phyloP scores from a whole-genome alignment of 2,888 invertebrate species.

The Andrena dorsata region DNA sequence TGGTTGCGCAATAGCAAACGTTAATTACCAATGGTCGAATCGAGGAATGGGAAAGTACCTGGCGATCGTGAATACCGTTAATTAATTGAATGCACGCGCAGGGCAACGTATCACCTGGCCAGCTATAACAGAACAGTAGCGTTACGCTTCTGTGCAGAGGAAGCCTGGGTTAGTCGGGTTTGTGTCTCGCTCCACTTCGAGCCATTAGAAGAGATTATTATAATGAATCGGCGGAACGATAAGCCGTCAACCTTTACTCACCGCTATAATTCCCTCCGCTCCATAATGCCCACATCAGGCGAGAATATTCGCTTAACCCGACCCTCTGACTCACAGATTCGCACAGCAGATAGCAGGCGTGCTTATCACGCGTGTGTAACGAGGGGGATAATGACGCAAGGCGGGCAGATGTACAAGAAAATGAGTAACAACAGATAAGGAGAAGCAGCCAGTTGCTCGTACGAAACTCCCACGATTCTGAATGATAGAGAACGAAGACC shows the following conservation, averaged over 20 bases:
- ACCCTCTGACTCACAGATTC: no score
- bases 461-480: background rate
- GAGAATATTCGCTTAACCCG: no score
- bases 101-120: slow-evolving; percentile 3
- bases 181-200: background rate
- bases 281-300: no score
- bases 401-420: no score
- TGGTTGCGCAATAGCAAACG: slow-evolving; percentile 47
- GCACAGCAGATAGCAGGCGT: no score
- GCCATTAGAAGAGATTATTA: background rate
- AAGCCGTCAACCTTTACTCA: no score
- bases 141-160: background rate
- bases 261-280: no score
- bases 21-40: slow-evolving; percentile 59
- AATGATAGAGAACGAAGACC: background rate
- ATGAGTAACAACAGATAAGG: no score
- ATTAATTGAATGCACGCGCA: slow-evolving; percentile 47
- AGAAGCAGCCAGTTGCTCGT: no score
- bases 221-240: background rate
- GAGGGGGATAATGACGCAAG: no score
- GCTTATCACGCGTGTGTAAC: no score
- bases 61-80: slow-evolving; percentile 52
- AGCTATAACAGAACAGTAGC: slow-evolving; percentile 19
- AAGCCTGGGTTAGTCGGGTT: background rate
- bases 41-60: slow-evolving; percentile 51